These are phyloP conservation scores for Turritopsis rubra DNA, from an alignment of 30 jellyfish, hydroid and myxozoan species.

Conservation along the genomic window DNA sequence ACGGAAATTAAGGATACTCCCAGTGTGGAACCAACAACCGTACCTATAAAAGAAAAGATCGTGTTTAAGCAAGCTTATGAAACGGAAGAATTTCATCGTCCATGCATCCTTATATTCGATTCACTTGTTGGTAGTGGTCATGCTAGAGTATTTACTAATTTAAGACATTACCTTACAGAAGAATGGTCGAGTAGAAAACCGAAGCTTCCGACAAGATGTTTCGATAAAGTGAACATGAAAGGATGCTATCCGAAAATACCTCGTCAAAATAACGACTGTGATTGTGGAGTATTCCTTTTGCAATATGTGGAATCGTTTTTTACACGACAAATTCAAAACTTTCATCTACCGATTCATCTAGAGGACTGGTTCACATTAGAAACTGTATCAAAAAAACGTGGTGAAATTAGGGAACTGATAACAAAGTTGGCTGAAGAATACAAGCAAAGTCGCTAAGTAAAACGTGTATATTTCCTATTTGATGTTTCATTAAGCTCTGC, in stretches of 20 bases:
- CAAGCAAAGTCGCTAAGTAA: neutral
- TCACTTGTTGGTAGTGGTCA: constrained; percentile 79
- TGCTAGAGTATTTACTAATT: constrained; percentile 63
- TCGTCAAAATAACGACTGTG: constrained; percentile 89
- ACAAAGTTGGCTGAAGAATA: constrained; percentile 16
- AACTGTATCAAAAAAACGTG: constrained; percentile 52
- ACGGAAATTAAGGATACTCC: neutral
- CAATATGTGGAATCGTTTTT: constrained; percentile 89
- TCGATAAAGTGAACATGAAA: constrained; percentile 59
- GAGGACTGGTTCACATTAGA: constrained; percentile 68
- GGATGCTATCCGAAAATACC: constrained; percentile 87
- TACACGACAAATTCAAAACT: constrained; percentile 44
- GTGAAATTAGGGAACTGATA: constrained; percentile 39
- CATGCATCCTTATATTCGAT: constrained; percentile 83
- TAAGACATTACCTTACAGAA: constrained; percentile 59
- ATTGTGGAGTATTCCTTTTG: constrained; percentile 80
- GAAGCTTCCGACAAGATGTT: constrained; percentile 33
- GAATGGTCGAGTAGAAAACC: constrained; percentile 74
- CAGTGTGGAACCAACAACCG: neutral
- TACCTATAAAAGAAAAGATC: constrained; percentile 2
- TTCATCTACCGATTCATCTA: constrained; percentile 48
- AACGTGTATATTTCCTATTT: too few relatives aligned
- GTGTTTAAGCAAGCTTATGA: constrained; percentile 16
- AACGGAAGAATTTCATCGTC: constrained; percentile 29
- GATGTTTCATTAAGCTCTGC: too few relatives aligned